These are phyloP conservation scores for Sphecodes monilicornis DNA, from an alignment of 2,888 invertebrate species.

Conservation along the genomic window DNA sequence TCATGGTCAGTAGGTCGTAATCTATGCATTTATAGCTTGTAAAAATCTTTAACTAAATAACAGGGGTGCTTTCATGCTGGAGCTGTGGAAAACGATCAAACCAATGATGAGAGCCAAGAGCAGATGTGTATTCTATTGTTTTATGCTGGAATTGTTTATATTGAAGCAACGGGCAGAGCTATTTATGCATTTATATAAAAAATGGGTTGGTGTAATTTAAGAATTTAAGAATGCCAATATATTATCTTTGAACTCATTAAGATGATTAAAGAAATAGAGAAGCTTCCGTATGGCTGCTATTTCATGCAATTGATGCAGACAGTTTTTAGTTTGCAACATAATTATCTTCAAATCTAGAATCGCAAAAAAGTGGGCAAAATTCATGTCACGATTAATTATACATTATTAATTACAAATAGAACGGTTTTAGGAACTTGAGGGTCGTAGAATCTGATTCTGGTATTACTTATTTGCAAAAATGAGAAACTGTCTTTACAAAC, in stretches of 20 bases:
- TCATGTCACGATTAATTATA: too few species aligned
- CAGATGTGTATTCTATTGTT: background rate
- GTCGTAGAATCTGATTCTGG: too few species aligned
- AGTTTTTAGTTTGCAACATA: too few species aligned
- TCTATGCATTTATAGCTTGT: background rate
- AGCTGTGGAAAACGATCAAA: background rate
- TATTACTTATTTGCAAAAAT: too few species aligned
- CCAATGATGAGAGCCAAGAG: background rate
- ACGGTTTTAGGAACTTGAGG: too few species aligned
- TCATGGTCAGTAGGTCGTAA: background rate
- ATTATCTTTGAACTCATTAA: background rate
- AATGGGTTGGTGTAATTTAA: background rate
- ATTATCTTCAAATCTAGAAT: too few species aligned
- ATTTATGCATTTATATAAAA: background rate
- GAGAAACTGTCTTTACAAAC: too few species aligned
- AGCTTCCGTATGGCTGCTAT: too few species aligned
- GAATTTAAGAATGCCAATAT: background rate
- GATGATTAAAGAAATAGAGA: too few species aligned
- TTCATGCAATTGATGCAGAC: too few species aligned
- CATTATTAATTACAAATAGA: too few species aligned
- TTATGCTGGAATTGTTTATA: background rate
- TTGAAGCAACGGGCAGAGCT: background rate
- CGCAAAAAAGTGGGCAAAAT: too few species aligned
- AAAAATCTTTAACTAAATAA: background rate
- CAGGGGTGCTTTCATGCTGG: background rate